Base-by-base conservation (phyloP, 1,140 invertebrate genomes). In the Bombus huntii region DNA sequence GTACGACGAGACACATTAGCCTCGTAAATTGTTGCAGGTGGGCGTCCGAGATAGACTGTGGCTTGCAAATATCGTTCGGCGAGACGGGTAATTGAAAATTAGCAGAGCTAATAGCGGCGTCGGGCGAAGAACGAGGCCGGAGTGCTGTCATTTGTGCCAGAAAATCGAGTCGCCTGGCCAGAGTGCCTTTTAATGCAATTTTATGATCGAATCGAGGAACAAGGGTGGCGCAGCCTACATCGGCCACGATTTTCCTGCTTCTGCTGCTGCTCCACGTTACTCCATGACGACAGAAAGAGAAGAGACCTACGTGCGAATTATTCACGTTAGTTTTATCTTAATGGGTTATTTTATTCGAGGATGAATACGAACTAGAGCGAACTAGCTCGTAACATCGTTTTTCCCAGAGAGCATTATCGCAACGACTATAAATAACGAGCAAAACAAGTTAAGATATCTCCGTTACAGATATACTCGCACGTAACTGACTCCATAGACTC, bases 1-100 rank as follows among this genome's bases (percentile, higher is more conserved):
- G 31, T 28, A 12, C 34, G 10, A 57, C 15, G 62, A 85, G 37
- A 75, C 78, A 57, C 68, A 59, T 80, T 85, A 89, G 59, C 78
- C 70, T 72, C 37, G 84, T 75, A 90, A 87, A 81, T 85, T 89
- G 87, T 89, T 87, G 80, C 83, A 89, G 86, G 76, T 85, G 73
- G 83, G 59, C 62, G 59, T 62, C 31, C n/a, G 86, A 86, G 83
- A 85, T 91, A 88, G 84, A 88, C 82, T 81, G 89, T 84, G 89
- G 91, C 88, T 93, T 92, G 92, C 91, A 93, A 93, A 93, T 93
- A 94, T 92, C 89, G 89, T 86, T 92, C 88, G 88, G 75, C 88
- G 87, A 88, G 88, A 93, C 90, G 92, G 89, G 90, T 92, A 93
- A 94, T 94, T 94, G 93, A 93, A 94, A 94, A 94, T 94, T 94